These are phyloP conservation scores for Gasterosteus aculeatus DNA, from an alignment of 2,113 vertebrate genomes.

Conservation along the genomic window DNA sequence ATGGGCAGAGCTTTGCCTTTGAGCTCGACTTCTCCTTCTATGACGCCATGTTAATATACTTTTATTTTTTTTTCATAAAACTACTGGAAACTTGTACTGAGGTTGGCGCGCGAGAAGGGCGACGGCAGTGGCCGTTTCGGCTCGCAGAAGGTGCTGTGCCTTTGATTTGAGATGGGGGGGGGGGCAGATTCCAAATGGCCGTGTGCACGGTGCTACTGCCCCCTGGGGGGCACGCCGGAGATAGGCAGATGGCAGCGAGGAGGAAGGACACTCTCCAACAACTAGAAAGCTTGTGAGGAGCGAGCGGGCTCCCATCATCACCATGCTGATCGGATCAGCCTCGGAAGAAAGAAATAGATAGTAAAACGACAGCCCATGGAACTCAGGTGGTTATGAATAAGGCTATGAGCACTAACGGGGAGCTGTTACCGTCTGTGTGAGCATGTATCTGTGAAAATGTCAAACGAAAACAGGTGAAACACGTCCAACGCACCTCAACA, in stretches of 20 bases:
- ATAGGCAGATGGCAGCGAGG: slow-evolving; percentile 57
- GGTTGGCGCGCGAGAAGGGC: slow-evolving; percentile 40
- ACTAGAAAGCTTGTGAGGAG: slow-evolving; percentile 59
- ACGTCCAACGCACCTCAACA: background rate
- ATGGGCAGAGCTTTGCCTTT: slow-evolving; percentile 29
- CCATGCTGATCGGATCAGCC: slow-evolving; percentile 67
- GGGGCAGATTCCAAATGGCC: slow-evolving; percentile 4
- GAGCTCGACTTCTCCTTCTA: slow-evolving; percentile 42
- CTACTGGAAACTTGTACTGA: slow-evolving; percentile 55
- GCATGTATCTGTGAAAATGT: slow-evolving; percentile 37
- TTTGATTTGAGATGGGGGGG: slow-evolving; percentile 46
- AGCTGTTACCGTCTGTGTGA: slow-evolving; percentile 38
- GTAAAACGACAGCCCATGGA: slow-evolving; percentile 46
- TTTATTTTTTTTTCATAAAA: slow-evolving; percentile 29
- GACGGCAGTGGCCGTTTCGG: slow-evolving; percentile 24
- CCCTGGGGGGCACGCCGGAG: slow-evolving; percentile 64
- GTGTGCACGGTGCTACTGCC: slow-evolving; percentile 74
- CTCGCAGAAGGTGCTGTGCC: slow-evolving; percentile 34
- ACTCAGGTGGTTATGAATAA: slow-evolving; percentile 48
- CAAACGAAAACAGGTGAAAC: background rate
- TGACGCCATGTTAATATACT: slow-evolving; percentile 62
- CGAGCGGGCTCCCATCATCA: slow-evolving; percentile 69
- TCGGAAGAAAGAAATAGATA: slow-evolving; percentile 20
- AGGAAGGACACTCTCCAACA: slow-evolving; percentile 60
- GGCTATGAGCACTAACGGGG: slow-evolving; percentile 37